Evolutionary conservation across 1,140 invertebrate genomes (phyloP), one percentile per base, ranked within the genome.

Genomic region (Anthonomus grandis): DNA sequence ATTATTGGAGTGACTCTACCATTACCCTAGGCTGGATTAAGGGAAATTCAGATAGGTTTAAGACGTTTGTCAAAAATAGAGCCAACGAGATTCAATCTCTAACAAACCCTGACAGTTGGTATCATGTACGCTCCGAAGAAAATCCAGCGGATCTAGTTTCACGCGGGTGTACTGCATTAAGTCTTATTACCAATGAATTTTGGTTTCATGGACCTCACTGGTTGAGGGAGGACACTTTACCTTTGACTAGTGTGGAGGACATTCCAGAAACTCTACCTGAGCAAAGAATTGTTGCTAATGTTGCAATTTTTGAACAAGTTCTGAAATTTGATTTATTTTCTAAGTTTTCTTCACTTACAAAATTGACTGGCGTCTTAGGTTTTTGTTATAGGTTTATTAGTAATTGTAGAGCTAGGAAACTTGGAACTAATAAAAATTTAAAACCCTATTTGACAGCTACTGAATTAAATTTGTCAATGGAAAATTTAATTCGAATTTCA

Each of bases 181-280:
- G 25, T 13, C 5, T 55, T 12, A 10, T 23, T 15, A 51, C 34
- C 13, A 57, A 34, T 3, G 37, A 59, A 38, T 25, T 51, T 34
- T 63, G 52, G 62, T 61, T 38, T 25, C 36, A 61, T 25, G 59
- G 62, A 3, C 62, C 62, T 12, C 1, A 31, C 9, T 57, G 62
- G 59, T 27, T 63, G 22, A 44, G 4, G 22, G 47, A 34, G 27
- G 44, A 44, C 31, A 9, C 23, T 21, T 57, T 36, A 31, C 17
- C 37, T 23, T 9, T 44, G 9, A 44, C 10, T 17, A 21, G 8
- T n/a, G 24, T 8, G 17, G 6, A 50, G 23, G 15, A 23, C 9
- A 45, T 23, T 34, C 15, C 10, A 3, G 9, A 6, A 12, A 18
- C 21, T 8, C 12, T 48, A 8, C 42, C 44, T 12, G 49, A 59